A percentile compares a stretch with the other conserved stretches of the same genome.
Conservation (phyloP, 1,140 invertebrate genomes). For the Acromyrmex heyeri region DNA sequence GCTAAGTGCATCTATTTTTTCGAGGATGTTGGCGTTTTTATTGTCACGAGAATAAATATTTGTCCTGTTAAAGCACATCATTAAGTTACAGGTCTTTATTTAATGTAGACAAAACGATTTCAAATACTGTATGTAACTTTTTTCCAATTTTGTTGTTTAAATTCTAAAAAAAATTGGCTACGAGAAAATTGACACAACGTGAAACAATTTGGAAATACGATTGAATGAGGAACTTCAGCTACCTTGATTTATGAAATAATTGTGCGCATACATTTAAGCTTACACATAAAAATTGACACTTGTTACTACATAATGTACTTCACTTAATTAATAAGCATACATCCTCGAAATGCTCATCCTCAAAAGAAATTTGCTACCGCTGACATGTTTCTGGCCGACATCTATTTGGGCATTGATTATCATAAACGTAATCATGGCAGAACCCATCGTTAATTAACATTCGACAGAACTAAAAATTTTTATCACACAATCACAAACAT, state of each 20-base stretch:
- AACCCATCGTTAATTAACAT: constrained; percentile 2
- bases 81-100: neutral
- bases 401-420: neutral
- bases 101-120: constrained; percentile 2
- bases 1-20: constrained; percentile 17
- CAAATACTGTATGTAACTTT: neutral
- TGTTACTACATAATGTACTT: constrained; percentile 4
- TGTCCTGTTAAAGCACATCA: neutral
- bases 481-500: constrained; percentile 38
- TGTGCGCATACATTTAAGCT: constrained; percentile 36
- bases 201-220: neutral
- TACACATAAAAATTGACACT: constrained; percentile 24
- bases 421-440: neutral
- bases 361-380: constrained; percentile 15
- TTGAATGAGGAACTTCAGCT: neutral
- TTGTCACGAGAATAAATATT: constrained; percentile 34
- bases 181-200: neutral
- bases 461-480: neutral
- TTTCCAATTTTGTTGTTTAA: neutral
- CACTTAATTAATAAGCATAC: neutral
- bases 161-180: neutral
- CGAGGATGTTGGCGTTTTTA: constrained; percentile 36
- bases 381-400: neutral
- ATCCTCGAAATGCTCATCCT: neutral
- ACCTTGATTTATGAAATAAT: constrained; percentile 25